Evolutionary conservation across 37 sponge, comb jelly and placozoan genomes (phyloP).

Genomic region (Chondrosia reniformis): DNA sequence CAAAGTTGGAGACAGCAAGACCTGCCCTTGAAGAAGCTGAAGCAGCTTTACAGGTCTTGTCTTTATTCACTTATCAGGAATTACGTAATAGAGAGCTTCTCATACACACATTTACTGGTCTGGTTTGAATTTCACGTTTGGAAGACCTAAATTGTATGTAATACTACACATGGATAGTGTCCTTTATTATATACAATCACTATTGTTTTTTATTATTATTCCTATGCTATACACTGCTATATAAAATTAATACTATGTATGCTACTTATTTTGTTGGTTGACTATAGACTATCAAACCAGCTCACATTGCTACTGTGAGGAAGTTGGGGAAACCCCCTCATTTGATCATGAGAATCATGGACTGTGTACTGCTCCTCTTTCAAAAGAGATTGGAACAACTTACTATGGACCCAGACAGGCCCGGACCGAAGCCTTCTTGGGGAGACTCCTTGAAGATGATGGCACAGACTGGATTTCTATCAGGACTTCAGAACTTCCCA

Average conservation of each 20-base stretch:
- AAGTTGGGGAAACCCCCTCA: slow-evolving; percentile 98
- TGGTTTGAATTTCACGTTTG: no score
- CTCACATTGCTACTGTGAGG: slow-evolving; percentile 95
- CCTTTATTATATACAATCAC: background rate
- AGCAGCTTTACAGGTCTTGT: slow-evolving; percentile 79
- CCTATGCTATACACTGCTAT: background rate
- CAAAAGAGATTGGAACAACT: slow-evolving; percentile 50
- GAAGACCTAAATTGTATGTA: no score
- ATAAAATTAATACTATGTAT: no score
- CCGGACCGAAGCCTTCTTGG: slow-evolving; percentile 90
- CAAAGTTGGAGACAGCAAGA: slow-evolving; percentile 85
- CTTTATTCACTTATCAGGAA: background rate
- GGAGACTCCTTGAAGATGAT: slow-evolving; percentile 95
- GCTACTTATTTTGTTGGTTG: background rate
- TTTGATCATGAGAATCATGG: slow-evolving; percentile 99
- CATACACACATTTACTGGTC: background rate
- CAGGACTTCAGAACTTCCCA: slow-evolving; percentile 81
- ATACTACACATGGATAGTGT: no score
- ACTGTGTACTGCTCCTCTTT: slow-evolving; percentile 94
- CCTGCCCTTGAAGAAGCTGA: slow-evolving; percentile 98
- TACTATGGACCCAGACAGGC: slow-evolving; percentile 77
- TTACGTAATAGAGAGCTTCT: background rate
- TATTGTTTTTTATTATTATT: background rate
- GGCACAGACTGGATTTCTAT: slow-evolving; percentile 86
- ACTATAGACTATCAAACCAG: slow-evolving; percentile 90